These are phyloP conservation scores for Danaus melanippus DNA, from an alignment of 1,140 invertebrate species.

Conservation along the genomic window DNA sequence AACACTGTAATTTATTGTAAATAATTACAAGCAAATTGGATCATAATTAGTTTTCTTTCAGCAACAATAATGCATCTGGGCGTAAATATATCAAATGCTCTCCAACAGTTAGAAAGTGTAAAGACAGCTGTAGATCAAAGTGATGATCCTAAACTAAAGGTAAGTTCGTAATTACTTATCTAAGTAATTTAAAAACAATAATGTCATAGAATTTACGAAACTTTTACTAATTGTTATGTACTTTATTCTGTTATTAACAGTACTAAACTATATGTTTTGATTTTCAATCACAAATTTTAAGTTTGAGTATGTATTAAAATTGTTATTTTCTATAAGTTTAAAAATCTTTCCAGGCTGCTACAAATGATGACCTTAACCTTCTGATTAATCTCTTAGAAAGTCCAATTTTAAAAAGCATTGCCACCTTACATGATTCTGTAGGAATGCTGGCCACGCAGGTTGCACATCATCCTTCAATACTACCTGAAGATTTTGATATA, in stretches of 20 bases:
- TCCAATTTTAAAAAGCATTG: slow-evolving; percentile 92
- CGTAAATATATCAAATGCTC: slow-evolving; percentile 79
- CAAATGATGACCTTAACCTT: slow-evolving; percentile 88
- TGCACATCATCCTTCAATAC: slow-evolving; percentile 89
- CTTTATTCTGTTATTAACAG: background rate
- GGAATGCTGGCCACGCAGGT: slow-evolving; percentile 86
- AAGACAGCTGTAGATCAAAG: slow-evolving; percentile 82
- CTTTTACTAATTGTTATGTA: background rate
- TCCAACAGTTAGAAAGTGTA: slow-evolving; percentile 85
- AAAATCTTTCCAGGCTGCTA: slow-evolving; percentile 72
- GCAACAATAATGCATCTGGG: slow-evolving; percentile 48
- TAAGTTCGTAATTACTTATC: slow-evolving; percentile 27
- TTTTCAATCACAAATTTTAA: no score
- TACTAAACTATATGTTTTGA: background rate
- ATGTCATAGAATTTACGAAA: no score
- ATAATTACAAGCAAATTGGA: background rate
- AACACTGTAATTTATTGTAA: background rate
- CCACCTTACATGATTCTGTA: slow-evolving; percentile 92
- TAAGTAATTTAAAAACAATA: no score
- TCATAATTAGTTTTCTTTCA: slow-evolving; percentile 4
- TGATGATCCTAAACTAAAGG: slow-evolving; percentile 81
- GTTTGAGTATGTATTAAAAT: no score
- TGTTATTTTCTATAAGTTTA: background rate
- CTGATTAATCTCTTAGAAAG: slow-evolving; percentile 91
- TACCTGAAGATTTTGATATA: slow-evolving; percentile 94